Evolutionary conservation across 1,140 invertebrate species (phyloP), one percentile per base, ranked within the genome.

Genomic region (Neuroterus valhalla): DNA sequence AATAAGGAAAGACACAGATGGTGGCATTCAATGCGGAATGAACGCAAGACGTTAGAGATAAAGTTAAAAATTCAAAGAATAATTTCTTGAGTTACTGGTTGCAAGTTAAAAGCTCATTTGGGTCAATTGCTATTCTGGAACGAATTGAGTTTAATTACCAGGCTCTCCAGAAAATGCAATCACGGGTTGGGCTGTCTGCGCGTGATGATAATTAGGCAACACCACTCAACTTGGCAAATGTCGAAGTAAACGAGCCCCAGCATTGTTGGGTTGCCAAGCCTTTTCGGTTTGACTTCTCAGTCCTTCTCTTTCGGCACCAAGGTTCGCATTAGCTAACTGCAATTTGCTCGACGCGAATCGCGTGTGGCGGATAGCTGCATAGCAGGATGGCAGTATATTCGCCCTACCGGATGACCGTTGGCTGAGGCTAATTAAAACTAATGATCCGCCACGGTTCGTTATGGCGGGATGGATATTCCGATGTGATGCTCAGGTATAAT

Each of bases 371-470:
- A 62, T 38, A 62, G 55, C 31, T 62, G 21, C 21, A 15, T 21
- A 31, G 23, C 23, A 26, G 52, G 26, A 62, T 38, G 23, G 14
- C 11, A 38, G 31, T 55, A 38, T 62, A 38, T 62, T 62, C 15
- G 26, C 26, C 55, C 55, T 15, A 62, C 55, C 23, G 55, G 23
- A 62, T 55, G 52, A 31, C 52, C 52, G 52, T 62, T 62, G 55
- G 15, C 55, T 62, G 55, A 62, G 31, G 31, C 55, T 62, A 62
- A 62, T 62, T 62, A 62, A 62, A 62, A 62, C 55, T 62, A 62
- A 62, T 62, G 26, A 62, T 62, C 55, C 23, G 26, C 23, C 55
- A 31, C 23, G 55, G 12, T 11, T 62, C 55, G 26, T 62, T 62
- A 62, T 38, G 31, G 52, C 23, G 11, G 23, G 26, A 62, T 62